Evolutionary conservation across 2,888 invertebrate genomes (phyloP), one percentile per base, ranked within the genome.

Genomic region (Ectobius pallidus): DNA sequence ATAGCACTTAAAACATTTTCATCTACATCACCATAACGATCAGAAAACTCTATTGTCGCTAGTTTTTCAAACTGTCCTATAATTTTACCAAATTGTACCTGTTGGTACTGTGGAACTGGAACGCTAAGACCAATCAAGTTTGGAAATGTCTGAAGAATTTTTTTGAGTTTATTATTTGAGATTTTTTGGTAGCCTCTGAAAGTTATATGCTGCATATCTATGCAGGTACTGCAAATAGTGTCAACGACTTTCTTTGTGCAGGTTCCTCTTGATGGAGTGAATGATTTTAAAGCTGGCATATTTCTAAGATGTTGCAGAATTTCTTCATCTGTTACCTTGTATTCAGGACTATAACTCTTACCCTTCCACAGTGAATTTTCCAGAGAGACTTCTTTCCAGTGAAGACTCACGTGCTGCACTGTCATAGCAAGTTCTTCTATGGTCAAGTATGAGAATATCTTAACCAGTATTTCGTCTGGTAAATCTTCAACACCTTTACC

Each of bases 371-470:
- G 34, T n/a, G 16, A 18, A n/a, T 30, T 34, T 34, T 63, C 63
- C 0, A 34, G 63, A 16, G 63, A 16, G 9, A 63, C 63, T 11
- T 30, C 63, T 34, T 63, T 30, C 63, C 63, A 63, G 3, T 25
- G 30, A n/a, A 11, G 6, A 20, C n/a, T 32, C 18, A 63, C 63
- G n/a, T 63, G 18, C 20, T 63, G 63, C 1, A 63, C 63, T 34
- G 63, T 34, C 16, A 32, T 11, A 7, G 34, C 63, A 4, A 63
- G 18, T 6, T 63, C 63, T 63, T 34, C 63, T 16, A 63, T 32
- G 3, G 18, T 63, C 6, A 63, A 16, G 34, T 63, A 63, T 32
- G 63, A 63, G 20, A 63, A 63, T 18, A 63, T 63, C 34, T 63
- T 25, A 30, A 63, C 34, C 16, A 63, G 25, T 7, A 63, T 30